A percentile compares a stretch with the other conserved stretches of the same genome.
Evolutionary conservation across 2,888 invertebrate species (phyloP).

Genomic region (Drosophila tripunctata): DNA sequence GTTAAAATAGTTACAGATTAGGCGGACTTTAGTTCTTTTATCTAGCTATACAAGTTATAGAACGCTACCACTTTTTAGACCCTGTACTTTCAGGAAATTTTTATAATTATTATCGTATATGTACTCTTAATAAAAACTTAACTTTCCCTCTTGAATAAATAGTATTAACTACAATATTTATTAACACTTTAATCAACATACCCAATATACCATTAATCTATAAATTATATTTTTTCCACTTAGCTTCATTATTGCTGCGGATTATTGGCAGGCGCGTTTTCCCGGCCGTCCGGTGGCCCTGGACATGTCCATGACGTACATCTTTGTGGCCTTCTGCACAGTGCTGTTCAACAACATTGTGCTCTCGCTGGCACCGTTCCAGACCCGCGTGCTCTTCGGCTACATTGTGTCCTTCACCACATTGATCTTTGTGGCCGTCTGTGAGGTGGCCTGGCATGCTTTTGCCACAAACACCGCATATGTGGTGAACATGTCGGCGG

Average conservation of each 20-base stretch:
- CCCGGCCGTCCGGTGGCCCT: conserved; percentile 94
- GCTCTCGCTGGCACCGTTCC: conserved; percentile 92
- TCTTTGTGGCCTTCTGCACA: conserved; percentile 94
- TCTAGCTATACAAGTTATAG: too few relatives aligned
- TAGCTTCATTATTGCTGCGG: conserved; percentile 96
- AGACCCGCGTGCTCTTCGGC: conserved; percentile 94
- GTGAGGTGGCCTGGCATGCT: conserved; percentile 94
- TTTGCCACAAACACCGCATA: conserved; percentile 92
- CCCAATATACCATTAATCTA: neutral
- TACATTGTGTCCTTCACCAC: conserved; percentile 93
- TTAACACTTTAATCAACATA: neutral
- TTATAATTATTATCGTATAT: too few relatives aligned
- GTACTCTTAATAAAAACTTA: too few relatives aligned
- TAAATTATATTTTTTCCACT: conserved; percentile 6
- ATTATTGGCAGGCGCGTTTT: conserved; percentile 94
- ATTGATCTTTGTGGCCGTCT: conserved; percentile 92
- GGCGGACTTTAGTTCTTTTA: too few relatives aligned
- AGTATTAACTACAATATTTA: too few relatives aligned
- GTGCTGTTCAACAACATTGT: conserved; percentile 94
- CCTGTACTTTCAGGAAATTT: too few relatives aligned
- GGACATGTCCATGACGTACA: conserved; percentile 96
- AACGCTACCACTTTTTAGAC: too few relatives aligned
- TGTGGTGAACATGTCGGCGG: conserved; percentile 92
- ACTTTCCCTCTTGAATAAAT: too few relatives aligned
- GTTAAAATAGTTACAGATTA: too few relatives aligned